Base-by-base conservation (phyloP, 2,797 vertebrate species). In the Megaceryle alcyon region DNA sequence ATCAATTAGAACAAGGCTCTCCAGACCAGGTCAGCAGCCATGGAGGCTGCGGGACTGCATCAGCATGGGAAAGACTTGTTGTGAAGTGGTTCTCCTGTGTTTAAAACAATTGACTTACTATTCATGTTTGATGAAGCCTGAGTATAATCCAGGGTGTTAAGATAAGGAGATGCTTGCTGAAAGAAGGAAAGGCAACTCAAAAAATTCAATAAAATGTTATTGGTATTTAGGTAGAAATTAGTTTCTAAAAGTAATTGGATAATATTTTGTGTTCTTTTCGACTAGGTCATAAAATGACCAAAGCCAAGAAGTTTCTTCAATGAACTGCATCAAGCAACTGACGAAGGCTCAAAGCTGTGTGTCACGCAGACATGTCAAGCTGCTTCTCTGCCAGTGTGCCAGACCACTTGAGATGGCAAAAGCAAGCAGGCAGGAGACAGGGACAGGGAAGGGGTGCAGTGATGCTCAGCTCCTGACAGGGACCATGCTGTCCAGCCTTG, bases 11-110 rank as follows among this genome's bases (percentile, higher is more conserved):
- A 84, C 46, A 90, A 72, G 85, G 72, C 63, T 88, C 35, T 48
- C 25, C 43, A 81, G 82, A 56, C 51, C 89, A 95, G 59, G 33
- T 82, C 91, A 90, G 70, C 69, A 94, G 35, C 72, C 87, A 22
- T 6, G 18, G 82, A 88, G 61, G 60, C 78, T 68, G 35, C 13
- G 43, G 77, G 86, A 95, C 66, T 64, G 88, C 75, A 76, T 87
- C 87, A 81, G 61, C 53, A 91, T 83, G 61, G 88, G 46, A 90
- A 92, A 94, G 57, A 46, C 22, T 78, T 61, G 7, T 6, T 54
- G 6, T 6, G 1, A 85, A 93, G 72, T 37, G 53, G 41, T 15
- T 87, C 72, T 68, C 41, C 61, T 63, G 26, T 44, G 35, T 69
- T 64, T 69, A 79, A 93, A 94, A 65, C 71, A 85, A 78, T 39